Evolutionary conservation across 2,888 invertebrate genomes (phyloP).

Genomic region (Masnerella sp.): DNA sequence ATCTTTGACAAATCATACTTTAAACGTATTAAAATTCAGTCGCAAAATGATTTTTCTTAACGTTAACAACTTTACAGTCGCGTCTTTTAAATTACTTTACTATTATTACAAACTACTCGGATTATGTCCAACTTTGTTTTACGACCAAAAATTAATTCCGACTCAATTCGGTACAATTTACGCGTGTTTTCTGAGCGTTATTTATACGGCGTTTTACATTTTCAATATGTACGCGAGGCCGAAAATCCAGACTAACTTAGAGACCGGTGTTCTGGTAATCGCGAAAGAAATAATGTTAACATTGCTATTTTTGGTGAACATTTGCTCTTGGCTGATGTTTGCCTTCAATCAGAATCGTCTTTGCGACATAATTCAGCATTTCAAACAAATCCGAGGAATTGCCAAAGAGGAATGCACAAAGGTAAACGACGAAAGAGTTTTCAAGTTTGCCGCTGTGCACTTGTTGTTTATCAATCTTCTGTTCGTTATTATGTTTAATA

Average conservation of each 20-base stretch:
- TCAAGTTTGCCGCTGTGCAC: not conserved
- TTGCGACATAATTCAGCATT: constrained; percentile 25
- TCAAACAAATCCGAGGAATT: constrained; percentile 19
- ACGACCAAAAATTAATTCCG: constrained; percentile 1
- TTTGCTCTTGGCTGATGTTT: constrained; percentile 37
- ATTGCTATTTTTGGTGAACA: constrained; percentile 27
- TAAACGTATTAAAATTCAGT: not conserved
- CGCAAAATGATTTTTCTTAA: constrained; percentile 6
- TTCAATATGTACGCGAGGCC: constrained; percentile 19
- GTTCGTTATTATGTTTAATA: constrained; percentile 9
- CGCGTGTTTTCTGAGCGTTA: constrained; percentile 15
- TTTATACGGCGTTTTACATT: constrained; percentile 26
- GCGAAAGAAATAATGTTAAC: constrained; percentile 44
- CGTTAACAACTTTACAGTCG: not conserved
- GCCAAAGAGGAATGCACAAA: not conserved
- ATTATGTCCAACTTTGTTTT: constrained; percentile 14
- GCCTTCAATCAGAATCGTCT: constrained; percentile 35
- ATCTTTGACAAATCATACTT: too few relatives aligned
- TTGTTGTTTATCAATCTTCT: constrained; percentile 28
- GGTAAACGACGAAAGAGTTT: not conserved
- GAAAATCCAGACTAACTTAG: constrained; percentile 9
- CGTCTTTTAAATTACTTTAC: constrained; percentile 3
- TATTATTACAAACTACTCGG: constrained; percentile 25
- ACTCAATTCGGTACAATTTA: constrained; percentile 12
- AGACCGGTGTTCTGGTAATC: constrained; percentile 20